A percentile compares a stretch with the other conserved stretches of the same genome.
These are phyloP conservation scores for Cyprinus carpio DNA, from an alignment of 2,113 vertebrate species.

Conservation along the genomic window DNA sequence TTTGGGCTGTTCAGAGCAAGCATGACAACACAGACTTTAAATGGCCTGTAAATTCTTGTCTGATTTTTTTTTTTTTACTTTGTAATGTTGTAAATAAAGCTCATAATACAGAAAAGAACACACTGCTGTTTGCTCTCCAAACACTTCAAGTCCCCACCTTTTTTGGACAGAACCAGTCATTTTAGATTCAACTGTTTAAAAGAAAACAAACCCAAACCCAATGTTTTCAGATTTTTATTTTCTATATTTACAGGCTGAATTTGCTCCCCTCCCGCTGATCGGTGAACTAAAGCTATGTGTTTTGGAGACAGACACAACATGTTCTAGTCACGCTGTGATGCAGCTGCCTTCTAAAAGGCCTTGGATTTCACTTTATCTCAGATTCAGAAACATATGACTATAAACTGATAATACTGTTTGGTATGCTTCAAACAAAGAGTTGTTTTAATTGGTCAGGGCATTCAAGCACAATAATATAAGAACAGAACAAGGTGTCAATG, in stretches of 20 bases:
- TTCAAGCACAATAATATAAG: background rate
- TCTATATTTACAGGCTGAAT: constrained; percentile 26
- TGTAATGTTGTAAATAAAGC: constrained; percentile 16
- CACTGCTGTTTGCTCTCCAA: constrained; percentile 1
- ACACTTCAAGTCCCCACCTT: background rate
- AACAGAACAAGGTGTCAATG: background rate
- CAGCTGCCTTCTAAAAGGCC: constrained; percentile 41
- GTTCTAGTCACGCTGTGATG: constrained; percentile 13
- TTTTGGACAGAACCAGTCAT: background rate
- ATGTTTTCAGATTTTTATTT: background rate
- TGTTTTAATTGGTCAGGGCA: background rate
- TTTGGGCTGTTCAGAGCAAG: background rate
- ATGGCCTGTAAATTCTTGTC: background rate
- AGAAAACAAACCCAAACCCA: background rate
- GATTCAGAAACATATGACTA: background rate
- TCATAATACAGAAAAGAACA: background rate
- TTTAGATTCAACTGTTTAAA: background rate
- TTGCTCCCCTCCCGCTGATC: background rate
- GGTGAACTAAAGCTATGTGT: constrained; percentile 2
- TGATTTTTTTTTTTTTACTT: background rate
- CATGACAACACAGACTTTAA: constrained; percentile 10
- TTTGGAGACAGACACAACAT: constrained; percentile 11
- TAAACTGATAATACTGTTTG: background rate
- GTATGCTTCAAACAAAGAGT: background rate
- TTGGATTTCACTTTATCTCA: constrained; percentile 3